These are phyloP conservation scores for Sus cebifrons DNA, from an alignment of 2,797 vertebrate species.

Conservation along the genomic window DNA sequence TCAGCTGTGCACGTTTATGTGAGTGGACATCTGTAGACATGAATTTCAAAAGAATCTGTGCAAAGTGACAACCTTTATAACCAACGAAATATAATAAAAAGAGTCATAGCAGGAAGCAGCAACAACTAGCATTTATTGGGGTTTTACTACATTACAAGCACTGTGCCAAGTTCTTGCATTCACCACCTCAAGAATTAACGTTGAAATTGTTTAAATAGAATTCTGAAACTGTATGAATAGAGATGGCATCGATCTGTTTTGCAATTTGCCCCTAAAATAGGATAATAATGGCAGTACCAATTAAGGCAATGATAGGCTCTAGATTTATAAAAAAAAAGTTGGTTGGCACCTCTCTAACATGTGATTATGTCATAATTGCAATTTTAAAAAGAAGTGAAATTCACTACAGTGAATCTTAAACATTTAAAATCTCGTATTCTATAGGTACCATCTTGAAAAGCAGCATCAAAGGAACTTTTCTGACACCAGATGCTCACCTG, in stretches of 20 bases:
- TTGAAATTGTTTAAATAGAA: neutral
- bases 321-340: neutral
- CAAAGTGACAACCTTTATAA: conserved; percentile 72
- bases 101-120: neutral
- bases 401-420: neutral
- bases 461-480: neutral
- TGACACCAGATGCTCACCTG: neutral
- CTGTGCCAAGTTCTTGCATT: neutral
- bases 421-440: neutral
- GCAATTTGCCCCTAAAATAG: neutral
- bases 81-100: conserved; percentile 5
- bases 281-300: neutral
- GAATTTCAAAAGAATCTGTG: conserved; percentile 47
- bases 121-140: neutral
- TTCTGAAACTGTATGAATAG: neutral
- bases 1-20: conserved; percentile 71
- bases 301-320: neutral
- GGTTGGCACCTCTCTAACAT: neutral
- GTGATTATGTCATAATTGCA: neutral
- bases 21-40: conserved; percentile 72
- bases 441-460: neutral
- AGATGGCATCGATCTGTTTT: neutral
- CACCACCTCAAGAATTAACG: neutral
- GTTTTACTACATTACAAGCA: neutral
- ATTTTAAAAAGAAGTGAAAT: conserved; percentile 46